Conservation (phyloP, 1,140 invertebrate species). For the Armadillidium nasatum region DNA sequence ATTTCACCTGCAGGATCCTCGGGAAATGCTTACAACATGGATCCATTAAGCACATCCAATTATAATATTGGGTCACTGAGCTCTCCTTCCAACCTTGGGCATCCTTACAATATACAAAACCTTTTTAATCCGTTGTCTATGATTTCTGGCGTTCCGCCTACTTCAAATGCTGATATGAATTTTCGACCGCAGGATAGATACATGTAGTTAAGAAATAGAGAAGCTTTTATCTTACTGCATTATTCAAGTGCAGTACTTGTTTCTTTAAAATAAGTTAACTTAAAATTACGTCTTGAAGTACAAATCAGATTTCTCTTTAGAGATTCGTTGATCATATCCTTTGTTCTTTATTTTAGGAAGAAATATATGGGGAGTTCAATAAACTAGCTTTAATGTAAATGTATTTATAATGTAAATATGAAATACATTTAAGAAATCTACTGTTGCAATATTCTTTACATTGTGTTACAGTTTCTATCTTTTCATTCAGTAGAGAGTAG, state of each 20-base stretch:
- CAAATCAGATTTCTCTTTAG: neutral
- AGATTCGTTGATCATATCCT: neutral
- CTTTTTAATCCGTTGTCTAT: neutral
- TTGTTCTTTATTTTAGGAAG: neutral
- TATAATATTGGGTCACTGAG: neutral
- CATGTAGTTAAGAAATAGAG: too few species aligned
- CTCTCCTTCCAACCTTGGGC: neutral
- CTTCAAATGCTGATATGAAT: neutral
- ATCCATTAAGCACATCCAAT: neutral
- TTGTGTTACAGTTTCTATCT: neutral
- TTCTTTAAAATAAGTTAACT: conserved; percentile 5
- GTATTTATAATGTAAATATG: neutral
- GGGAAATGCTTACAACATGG: neutral
- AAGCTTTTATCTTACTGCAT: too few species aligned
- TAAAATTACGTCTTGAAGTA: neutral
- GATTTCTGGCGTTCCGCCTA: neutral
- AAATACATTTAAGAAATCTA: neutral
- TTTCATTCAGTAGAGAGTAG: neutral
- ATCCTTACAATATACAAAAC: conserved; percentile 4
- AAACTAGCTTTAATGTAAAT: neutral
- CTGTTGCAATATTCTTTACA: neutral
- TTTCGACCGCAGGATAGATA: neutral
- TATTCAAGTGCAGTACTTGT: neutral
- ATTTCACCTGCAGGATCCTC: neutral
- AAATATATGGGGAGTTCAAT: neutral